Percentiles rank a stretch among this genome's conserved stretches.
Evolutionary conservation across 1,140 invertebrate genomes (phyloP).

Genomic region (Leptinotarsa texana): DNA sequence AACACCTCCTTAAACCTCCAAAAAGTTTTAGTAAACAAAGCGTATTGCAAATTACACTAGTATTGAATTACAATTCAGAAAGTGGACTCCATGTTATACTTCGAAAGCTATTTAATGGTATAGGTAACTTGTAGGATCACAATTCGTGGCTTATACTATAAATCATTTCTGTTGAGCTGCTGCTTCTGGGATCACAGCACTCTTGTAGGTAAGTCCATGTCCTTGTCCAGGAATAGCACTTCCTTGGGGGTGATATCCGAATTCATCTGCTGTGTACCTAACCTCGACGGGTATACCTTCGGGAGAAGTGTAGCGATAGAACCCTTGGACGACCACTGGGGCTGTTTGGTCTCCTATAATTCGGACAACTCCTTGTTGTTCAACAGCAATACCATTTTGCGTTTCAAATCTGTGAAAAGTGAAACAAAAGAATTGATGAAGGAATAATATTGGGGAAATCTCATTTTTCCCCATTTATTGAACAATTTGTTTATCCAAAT

Average conservation of each 20-base stretch:
- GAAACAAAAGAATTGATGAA: background rate
- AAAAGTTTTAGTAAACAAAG: too few relatives aligned
- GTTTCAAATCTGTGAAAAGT: slow-evolving; percentile 58
- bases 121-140: background rate
- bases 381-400: slow-evolving; percentile 62
- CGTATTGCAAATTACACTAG: too few relatives aligned
- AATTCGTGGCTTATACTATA: background rate
- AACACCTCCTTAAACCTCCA: too few relatives aligned
- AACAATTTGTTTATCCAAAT: background rate
- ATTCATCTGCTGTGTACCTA: slow-evolving; percentile 44
- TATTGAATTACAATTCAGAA: too few relatives aligned
- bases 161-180: too few relatives aligned
- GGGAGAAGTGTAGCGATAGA: slow-evolving; percentile 43
- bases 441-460: too few relatives aligned
- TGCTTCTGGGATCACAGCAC: background rate
- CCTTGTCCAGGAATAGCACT: background rate
- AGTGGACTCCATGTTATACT: too few relatives aligned
- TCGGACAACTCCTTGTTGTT: slow-evolving; percentile 58
- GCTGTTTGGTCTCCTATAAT: slow-evolving; percentile 24
- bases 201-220: background rate
- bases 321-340: slow-evolving; percentile 47
- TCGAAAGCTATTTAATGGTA: background rate
- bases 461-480: too few relatives aligned
- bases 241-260: slow-evolving; percentile 7
- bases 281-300: slow-evolving; percentile 53